Evolutionary conservation across 2,888 invertebrate genomes (phyloP), one percentile per base, ranked within the genome.

Genomic region (Penaeus monodon): DNA sequence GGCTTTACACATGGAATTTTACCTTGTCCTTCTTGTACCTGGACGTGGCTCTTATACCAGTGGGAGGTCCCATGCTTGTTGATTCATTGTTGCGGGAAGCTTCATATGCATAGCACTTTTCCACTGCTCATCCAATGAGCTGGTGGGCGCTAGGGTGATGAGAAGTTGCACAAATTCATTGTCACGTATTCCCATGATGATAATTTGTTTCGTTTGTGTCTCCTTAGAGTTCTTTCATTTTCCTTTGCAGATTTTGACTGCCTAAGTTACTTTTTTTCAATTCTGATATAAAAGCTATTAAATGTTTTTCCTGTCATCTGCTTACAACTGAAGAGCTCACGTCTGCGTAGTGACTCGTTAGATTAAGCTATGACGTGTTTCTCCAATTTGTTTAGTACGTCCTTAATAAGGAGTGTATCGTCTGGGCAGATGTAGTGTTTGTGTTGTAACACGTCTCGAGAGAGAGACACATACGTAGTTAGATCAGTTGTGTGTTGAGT

Each of bases 311-410:
- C 82, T 33, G 82, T 38, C 24, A 29, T 12, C 76, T 83, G 83
- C 27, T 68, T 73, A 33, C 74, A 76, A 17, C 76, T 76, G 64
- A 76, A 73, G 22, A 82, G 73, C 63, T 68, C 22, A 4, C 14
- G 73, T 44, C 82, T 44, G 27, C 73, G 49, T 17, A 82, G 82
- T 22, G 82, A 74, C 73, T 82, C 82, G 44, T 82, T 82, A 24
- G 73, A 73, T 73, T 44, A 49, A 49, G 14, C 57, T 64, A 20
- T 82, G 73, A 63, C 63, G 73, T 82, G 82, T 27, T 44, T 33
- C 73, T 82, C 73, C 29, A 82, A 73, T 24, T 63, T 73, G 73
- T 82, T 57, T 24, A 73, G 73, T 17, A 82, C 73, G 14, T 44
- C 82, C 4, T 57, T 73, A 2, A 82, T 49, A 27, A 33, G 57